These are phyloP conservation scores for Drosophila bifasciata DNA, from an alignment of 1,140 invertebrate genomes.

Conservation along the genomic window DNA sequence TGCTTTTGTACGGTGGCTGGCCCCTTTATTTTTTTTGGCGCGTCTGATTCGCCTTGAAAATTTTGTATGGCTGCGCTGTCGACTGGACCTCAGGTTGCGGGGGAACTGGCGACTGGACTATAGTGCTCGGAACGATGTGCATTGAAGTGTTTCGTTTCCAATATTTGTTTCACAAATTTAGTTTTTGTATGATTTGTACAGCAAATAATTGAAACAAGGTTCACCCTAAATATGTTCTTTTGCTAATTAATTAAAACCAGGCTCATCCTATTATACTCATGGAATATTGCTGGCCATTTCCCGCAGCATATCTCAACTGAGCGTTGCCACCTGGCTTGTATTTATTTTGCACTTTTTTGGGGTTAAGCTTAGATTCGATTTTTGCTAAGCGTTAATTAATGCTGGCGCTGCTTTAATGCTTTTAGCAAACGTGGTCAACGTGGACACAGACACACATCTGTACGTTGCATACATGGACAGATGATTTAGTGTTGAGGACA, in stretches of 20 bases:
- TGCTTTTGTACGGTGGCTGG: conserved; percentile 47
- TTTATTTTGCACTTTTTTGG: conserved; percentile 27
- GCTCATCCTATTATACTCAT: neutral
- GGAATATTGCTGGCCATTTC: conserved; percentile 25
- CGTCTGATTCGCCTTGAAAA: conserved; percentile 78
- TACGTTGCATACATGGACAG: conserved; percentile 25
- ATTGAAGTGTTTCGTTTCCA: conserved; percentile 25
- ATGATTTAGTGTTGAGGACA: conserved; percentile 42
- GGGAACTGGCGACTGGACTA: conserved; percentile 19
- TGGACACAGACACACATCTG: conserved; percentile 14
- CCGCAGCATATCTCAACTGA: conserved; percentile 18
- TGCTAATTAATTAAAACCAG: too few species aligned
- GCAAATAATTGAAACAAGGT: neutral
- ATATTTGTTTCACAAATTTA: conserved; percentile 27
- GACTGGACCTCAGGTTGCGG: conserved; percentile 70
- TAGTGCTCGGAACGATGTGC: conserved; percentile 25
- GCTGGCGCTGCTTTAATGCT: conserved; percentile 59
- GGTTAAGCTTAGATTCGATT: conserved; percentile 76
- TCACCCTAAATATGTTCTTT: neutral
- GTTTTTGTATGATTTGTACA: too few species aligned
- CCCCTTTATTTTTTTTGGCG: conserved; percentile 70
- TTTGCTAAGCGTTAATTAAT: conserved; percentile 76
- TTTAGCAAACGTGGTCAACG: conserved; percentile 65
- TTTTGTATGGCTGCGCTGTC: conserved; percentile 59
- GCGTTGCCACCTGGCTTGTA: conserved; percentile 58